Conservation (phyloP, 2,888 invertebrate genomes). For the Stegophylla sp. region DNA sequence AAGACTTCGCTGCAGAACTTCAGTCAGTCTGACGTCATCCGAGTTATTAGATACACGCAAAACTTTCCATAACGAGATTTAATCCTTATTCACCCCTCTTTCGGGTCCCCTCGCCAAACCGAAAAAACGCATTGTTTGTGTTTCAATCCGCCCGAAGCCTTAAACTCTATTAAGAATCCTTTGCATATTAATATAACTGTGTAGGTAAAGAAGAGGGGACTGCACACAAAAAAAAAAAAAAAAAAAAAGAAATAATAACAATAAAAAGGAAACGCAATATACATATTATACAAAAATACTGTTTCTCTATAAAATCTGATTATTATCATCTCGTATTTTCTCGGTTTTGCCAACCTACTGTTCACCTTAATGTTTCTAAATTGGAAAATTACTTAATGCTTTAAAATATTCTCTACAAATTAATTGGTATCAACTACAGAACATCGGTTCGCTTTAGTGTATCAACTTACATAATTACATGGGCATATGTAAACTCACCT, state of each 20-base stretch:
- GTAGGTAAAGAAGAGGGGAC: constrained; percentile 6
- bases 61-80: constrained; percentile 54
- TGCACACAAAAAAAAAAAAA: background rate
- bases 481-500: too few species aligned
- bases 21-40: constrained; percentile 55
- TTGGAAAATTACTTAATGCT: background rate
- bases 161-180: constrained; percentile 58
- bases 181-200: constrained; percentile 53
- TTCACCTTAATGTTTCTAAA: background rate
- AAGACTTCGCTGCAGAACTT: constrained; percentile 12
- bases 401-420: background rate
- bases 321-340: constrained; percentile 2
- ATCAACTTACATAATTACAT: background rate
- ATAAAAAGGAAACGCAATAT: too few species aligned
- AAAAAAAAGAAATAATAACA: background rate
- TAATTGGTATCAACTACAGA: background rate
- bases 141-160: constrained; percentile 52
- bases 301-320: constrained; percentile 26
- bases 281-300: constrained; percentile 21
- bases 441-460: background rate
- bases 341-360: constrained; percentile 23
- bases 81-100: constrained; percentile 46
- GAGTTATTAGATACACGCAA: constrained; percentile 45
- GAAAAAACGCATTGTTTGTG: constrained; percentile 49
- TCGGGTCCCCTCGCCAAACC: background rate